Evolutionary conservation across 2,113 vertebrate species (phyloP).

Genomic region (Ailuropoda melanoleuca): DNA sequence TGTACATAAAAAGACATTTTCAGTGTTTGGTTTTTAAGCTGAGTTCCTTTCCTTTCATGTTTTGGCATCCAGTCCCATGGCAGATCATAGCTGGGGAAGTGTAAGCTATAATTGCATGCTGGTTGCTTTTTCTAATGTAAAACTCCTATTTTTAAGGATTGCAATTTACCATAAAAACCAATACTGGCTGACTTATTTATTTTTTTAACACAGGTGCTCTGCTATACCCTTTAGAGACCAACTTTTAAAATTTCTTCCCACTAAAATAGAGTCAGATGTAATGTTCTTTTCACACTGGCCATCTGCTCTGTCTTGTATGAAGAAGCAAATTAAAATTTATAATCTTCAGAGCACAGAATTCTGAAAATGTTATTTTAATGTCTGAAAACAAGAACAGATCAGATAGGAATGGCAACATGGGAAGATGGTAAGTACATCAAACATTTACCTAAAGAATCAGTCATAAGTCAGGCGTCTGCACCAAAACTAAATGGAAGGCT

Average conservation of each 20-base stretch:
- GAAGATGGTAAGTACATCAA: conserved; percentile 47
- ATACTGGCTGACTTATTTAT: not conserved
- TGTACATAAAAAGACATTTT: conserved; percentile 52
- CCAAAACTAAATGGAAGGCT: conserved; percentile 52
- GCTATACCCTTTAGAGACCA: conserved; percentile 34
- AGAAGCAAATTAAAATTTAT: conserved; percentile 71
- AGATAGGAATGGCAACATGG: conserved; percentile 33
- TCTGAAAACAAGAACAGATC: conserved; percentile 52
- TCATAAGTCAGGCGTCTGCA: conserved; percentile 17
- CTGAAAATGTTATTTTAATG: conserved; percentile 69
- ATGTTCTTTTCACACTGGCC: conserved; percentile 60
- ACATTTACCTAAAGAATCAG: conserved; percentile 51
- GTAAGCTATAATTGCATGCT: not conserved
- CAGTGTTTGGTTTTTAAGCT: conserved; percentile 35
- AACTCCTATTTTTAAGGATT: conserved; percentile 62
- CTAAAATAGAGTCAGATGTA: conserved; percentile 66
- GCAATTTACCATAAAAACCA: conserved; percentile 41
- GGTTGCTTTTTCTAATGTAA: conserved; percentile 43
- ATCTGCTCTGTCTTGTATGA: conserved; percentile 71
- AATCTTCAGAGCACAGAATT: conserved; percentile 58
- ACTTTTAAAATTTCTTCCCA: conserved; percentile 50
- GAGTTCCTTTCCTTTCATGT: conserved; percentile 50
- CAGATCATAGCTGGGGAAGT: not conserved
- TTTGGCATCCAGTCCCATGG: conserved; percentile 50
- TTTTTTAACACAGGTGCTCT: conserved; percentile 55